These are phyloP conservation scores for Ispidina lecontei DNA, from an alignment of 2,797 vertebrate genomes.

Conservation along the genomic window DNA sequence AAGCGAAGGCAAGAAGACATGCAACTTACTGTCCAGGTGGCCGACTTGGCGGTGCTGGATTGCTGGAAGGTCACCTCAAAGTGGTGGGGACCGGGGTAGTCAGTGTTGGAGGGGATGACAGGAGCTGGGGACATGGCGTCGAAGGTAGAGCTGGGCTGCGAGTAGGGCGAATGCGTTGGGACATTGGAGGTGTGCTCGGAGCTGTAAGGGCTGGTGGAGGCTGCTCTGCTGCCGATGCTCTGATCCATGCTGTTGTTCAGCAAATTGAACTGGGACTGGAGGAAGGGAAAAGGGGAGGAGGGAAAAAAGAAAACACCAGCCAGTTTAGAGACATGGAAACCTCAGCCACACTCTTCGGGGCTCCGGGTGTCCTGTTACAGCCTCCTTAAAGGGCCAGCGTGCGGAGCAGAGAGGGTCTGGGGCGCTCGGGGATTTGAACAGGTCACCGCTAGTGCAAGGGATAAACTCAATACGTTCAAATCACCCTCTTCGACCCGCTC, in stretches of 20 bases:
- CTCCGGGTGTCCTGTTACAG: constrained; percentile 88
- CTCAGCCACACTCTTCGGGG: constrained; percentile 62
- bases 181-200: constrained; percentile 93
- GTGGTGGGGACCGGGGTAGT: constrained; percentile 94
- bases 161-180: constrained; percentile 95
- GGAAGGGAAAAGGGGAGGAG: constrained; percentile 76
- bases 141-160: constrained; percentile 98
- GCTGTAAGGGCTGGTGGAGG: constrained; percentile 94
- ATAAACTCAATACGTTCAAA: neutral
- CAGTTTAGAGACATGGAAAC: constrained; percentile 78
- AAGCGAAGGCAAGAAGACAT: neutral
- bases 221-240: constrained; percentile 90
- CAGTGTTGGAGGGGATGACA: constrained; percentile 96
- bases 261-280: constrained; percentile 98
- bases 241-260: constrained; percentile 98
- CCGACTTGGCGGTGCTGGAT: constrained; percentile 97
- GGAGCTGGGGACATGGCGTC: constrained; percentile 96
- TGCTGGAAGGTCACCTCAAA: constrained; percentile 99
- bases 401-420: constrained; percentile 28
- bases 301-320: constrained; percentile 74
- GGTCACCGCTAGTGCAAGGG: constrained; percentile 68
- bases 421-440: constrained; percentile 38
- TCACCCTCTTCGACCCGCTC: neutral
- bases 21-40: constrained; percentile 98
- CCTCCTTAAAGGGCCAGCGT: constrained; percentile 77